Evolutionary conservation across 2,113 vertebrate genomes (phyloP).

Genomic region (Tamias sibiricus): DNA sequence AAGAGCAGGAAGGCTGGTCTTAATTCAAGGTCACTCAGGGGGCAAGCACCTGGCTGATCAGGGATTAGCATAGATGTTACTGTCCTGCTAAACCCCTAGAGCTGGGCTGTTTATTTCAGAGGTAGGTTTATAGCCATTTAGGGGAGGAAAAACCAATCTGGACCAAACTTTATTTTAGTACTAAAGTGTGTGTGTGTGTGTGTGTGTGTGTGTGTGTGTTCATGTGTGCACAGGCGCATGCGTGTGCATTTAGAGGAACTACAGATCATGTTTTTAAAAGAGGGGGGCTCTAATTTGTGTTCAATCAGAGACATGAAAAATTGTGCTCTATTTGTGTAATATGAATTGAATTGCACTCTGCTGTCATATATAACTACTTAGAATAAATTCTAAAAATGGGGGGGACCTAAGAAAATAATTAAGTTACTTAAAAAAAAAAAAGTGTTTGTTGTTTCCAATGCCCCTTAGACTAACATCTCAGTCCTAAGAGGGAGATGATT

Average conservation of each 20-base stretch:
- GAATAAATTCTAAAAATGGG: not conserved
- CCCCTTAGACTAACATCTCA: not conserved
- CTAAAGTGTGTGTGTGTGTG: slow-evolving; percentile 6
- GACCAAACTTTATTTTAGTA: not conserved
- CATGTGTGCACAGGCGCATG: not conserved
- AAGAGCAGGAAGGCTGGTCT: not conserved
- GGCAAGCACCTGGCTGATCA: slow-evolving; percentile 63
- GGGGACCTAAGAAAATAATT: not conserved
- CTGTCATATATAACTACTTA: too few relatives aligned
- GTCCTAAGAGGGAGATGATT: not conserved
- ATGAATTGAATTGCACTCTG: too few relatives aligned
- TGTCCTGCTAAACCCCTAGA: slow-evolving; percentile 30
- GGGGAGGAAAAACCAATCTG: not conserved
- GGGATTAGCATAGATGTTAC: slow-evolving; percentile 62
- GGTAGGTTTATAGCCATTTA: slow-evolving; percentile 39
- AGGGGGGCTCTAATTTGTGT: too few relatives aligned
- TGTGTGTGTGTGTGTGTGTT: not conserved
- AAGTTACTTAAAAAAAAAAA: not conserved
- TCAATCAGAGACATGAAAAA: too few relatives aligned
- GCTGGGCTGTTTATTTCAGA: slow-evolving; percentile 28
- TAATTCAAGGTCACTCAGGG: slow-evolving; percentile 58
- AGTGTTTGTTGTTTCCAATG: not conserved
- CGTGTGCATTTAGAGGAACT: not conserved
- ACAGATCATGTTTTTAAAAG: not conserved
- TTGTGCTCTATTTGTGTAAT: too few relatives aligned